A percentile compares a stretch with the other conserved stretches of the same genome.
Evolutionary conservation across 2,113 vertebrate genomes (phyloP).

Genomic region (Gymnarchus niloticus): DNA sequence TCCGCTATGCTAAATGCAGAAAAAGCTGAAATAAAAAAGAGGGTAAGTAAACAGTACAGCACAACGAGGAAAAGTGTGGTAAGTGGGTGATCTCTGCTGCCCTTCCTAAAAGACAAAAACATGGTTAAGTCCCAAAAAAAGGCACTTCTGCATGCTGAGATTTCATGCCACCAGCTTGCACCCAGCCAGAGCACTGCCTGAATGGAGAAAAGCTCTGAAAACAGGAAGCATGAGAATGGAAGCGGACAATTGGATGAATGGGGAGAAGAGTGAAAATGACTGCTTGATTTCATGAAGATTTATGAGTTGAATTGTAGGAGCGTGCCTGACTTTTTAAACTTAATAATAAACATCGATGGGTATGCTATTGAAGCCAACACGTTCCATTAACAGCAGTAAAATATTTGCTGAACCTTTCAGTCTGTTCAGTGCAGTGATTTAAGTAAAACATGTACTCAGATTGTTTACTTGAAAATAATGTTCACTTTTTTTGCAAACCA

Average conservation of each 20-base stretch:
- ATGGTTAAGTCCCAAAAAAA: conserved; percentile 27
- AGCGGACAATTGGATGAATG: not conserved
- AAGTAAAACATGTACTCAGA: not conserved
- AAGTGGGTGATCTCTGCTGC: not conserved
- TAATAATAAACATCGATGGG: not conserved
- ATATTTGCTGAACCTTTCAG: not conserved
- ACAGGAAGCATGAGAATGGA: conserved; percentile 10
- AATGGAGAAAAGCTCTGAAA: conserved; percentile 31
- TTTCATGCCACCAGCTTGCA: conserved; percentile 41
- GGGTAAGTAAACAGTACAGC: not conserved
- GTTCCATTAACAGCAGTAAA: not conserved
- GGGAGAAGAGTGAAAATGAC: not conserved
- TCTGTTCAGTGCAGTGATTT: not conserved
- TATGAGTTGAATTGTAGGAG: too few species aligned
- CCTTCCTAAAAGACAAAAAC: conserved; percentile 12
- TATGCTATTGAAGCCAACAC: not conserved
- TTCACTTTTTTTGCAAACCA: too few species aligned
- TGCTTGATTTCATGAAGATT: not conserved
- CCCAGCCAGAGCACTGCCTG: conserved; percentile 18
- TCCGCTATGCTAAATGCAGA: not conserved
- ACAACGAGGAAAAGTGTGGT: not conserved
- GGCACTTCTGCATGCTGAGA: conserved; percentile 46
- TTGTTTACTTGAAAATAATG: not conserved
- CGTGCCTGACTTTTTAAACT: not conserved
- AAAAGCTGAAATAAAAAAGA: not conserved